These are phyloP conservation scores for Thamnaconus septentrionalis DNA, from an alignment of 2,113 vertebrate genomes.

Conservation along the genomic window DNA sequence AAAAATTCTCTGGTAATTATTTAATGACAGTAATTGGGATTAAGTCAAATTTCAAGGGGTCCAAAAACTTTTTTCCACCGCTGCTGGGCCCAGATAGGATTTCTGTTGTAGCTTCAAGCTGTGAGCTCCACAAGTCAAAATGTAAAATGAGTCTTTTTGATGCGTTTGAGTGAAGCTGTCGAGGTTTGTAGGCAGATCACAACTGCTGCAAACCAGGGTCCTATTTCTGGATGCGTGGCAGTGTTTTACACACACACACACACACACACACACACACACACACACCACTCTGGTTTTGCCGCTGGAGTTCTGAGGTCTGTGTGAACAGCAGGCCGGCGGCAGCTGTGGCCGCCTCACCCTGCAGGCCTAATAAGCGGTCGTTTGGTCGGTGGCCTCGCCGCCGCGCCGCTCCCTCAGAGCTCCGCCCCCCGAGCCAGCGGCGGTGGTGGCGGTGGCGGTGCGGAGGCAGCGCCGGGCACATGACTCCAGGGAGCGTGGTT, in stretches of 20 bases:
- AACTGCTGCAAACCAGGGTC: slow-evolving; percentile 32
- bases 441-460: slow-evolving; percentile 19
- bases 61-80: too few species aligned
- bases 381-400: slow-evolving; percentile 52
- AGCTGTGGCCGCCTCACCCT: slow-evolving; percentile 58
- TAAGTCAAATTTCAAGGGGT: too few species aligned
- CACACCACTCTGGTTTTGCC: slow-evolving; percentile 29
- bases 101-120: too few species aligned
- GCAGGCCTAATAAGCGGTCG: slow-evolving; percentile 58
- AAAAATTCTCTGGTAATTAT: too few species aligned
- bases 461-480: slow-evolving; percentile 28
- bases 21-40: too few species aligned
- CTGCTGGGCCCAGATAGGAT: too few species aligned
- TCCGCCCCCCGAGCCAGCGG: slow-evolving; percentile 31
- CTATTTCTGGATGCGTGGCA: slow-evolving; percentile 28
- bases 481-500: slow-evolving; percentile 30
- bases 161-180: too few species aligned
- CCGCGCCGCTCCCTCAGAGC: slow-evolving; percentile 37
- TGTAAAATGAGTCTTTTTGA: too few species aligned
- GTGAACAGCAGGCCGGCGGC: slow-evolving; percentile 49
- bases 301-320: slow-evolving; percentile 66
- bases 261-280: not conserved
- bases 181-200: not conserved
- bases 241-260: not conserved
- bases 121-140: too few species aligned